phyloP scores from a whole-genome alignment of 2,888 invertebrate genomes.

The Netelia inedita region DNA sequence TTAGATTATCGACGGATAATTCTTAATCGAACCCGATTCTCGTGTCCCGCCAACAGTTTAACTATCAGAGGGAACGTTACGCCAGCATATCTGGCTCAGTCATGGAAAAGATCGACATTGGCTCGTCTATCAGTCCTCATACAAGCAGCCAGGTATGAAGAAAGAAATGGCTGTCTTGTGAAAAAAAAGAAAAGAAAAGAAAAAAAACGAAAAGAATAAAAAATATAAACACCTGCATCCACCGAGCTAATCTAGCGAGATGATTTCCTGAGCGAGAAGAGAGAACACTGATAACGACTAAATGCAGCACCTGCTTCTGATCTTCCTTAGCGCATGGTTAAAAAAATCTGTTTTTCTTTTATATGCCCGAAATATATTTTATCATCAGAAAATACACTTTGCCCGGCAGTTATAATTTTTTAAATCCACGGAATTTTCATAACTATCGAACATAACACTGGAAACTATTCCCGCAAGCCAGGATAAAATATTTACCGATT shows the following conservation, averaged over 20 bases:
- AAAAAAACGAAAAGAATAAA: neutral
- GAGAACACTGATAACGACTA: slow-evolving; percentile 28
- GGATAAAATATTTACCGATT: neutral
- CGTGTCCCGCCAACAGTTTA: slow-evolving; percentile 87
- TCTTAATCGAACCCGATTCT: slow-evolving; percentile 61
- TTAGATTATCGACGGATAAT: slow-evolving; percentile 49
- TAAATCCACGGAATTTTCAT: slow-evolving; percentile 1
- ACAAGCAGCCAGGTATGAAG: slow-evolving; percentile 90
- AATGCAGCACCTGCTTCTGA: slow-evolving; percentile 51
- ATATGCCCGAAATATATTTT: neutral
- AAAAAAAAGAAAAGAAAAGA: slow-evolving; percentile 24
- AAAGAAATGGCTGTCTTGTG: slow-evolving; percentile 62
- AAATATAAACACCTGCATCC: slow-evolving; percentile 42
- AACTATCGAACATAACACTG: slow-evolving; percentile 25
- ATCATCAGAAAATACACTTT: neutral
- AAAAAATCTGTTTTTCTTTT: neutral
- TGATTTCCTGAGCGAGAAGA: slow-evolving; percentile 1
- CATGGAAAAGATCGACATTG: slow-evolving; percentile 92
- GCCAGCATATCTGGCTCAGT: slow-evolving; percentile 93
- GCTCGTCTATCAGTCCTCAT: slow-evolving; percentile 91
- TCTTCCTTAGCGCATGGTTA: slow-evolving; percentile 55
- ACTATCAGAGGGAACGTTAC: slow-evolving; percentile 92
- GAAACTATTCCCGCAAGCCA: slow-evolving; percentile 3
- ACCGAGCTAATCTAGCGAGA: slow-evolving; percentile 39
- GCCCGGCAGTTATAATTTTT: slow-evolving; percentile 12